Conservation (phyloP, 2,113 vertebrate species). For the Rhea americana region DNA sequence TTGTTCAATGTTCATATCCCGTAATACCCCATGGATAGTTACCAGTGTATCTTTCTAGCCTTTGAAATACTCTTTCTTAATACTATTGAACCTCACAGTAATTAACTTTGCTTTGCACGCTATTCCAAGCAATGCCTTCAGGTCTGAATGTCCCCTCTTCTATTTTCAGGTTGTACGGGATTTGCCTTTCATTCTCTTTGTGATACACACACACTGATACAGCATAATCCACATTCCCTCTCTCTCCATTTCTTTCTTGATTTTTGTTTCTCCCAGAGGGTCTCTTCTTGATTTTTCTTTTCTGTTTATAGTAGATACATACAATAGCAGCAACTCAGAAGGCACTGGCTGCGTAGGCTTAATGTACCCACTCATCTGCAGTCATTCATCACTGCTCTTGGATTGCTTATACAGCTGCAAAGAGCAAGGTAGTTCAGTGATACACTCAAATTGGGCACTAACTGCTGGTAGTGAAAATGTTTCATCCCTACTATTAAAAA, state of each 20-base stretch:
- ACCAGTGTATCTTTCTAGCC: not conserved
- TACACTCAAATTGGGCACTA: not conserved
- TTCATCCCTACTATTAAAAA: not conserved
- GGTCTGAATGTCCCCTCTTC: not conserved
- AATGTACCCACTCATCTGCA: conserved; percentile 30
- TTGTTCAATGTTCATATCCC: not conserved
- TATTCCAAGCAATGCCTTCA: not conserved
- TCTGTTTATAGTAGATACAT: conserved; percentile 3
- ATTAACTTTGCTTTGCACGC: conserved; percentile 17
- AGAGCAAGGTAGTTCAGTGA: not conserved
- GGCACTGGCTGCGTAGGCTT: not conserved
- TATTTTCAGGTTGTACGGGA: not conserved
- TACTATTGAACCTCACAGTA: not conserved
- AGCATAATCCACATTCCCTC: not conserved
- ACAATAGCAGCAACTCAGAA: conserved; percentile 26
- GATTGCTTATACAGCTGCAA: not conserved
- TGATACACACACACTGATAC: not conserved
- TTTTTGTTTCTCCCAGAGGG: conserved; percentile 10
- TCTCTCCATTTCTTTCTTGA: not conserved
- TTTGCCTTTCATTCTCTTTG: not conserved
- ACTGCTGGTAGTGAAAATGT: not conserved
- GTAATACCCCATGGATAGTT: not conserved
- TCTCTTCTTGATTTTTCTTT: conserved; percentile 11
- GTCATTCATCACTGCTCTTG: conserved; percentile 33
- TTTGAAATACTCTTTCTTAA: not conserved